A percentile compares a stretch with the other conserved stretches of the same genome.
phyloP scores from a whole-genome alignment of 2,113 vertebrate genomes.

The Elephas maximus region DNA sequence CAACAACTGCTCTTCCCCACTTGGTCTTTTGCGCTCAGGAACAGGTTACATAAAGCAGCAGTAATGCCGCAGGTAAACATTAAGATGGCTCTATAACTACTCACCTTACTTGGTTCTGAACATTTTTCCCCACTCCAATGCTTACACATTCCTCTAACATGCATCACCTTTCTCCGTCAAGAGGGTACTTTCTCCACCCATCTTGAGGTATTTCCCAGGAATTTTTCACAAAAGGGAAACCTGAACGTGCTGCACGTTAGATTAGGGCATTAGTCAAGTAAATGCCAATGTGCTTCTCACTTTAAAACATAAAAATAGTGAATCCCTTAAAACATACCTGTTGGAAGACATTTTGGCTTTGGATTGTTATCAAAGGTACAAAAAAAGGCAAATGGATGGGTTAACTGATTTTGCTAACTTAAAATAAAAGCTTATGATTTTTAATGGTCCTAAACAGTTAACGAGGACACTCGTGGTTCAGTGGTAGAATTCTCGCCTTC shows the following conservation, averaged over 20 bases:
- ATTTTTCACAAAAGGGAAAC: background rate
- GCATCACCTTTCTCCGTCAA: background rate
- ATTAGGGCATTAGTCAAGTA: background rate
- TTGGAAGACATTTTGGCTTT: background rate
- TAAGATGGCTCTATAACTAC: fast-evolving
- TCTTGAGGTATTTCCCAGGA: background rate
- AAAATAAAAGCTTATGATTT: slow-evolving; percentile 31
- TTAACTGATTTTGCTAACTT: slow-evolving; percentile 16
- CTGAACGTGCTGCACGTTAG: background rate
- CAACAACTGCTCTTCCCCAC: background rate
- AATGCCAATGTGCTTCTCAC: background rate
- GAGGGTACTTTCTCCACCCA: background rate
- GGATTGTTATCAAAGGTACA: background rate
- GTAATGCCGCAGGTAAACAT: background rate
- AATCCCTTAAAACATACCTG: background rate
- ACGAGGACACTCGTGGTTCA: background rate
- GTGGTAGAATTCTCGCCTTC: background rate
- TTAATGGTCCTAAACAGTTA: background rate
- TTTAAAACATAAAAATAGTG: slow-evolving; percentile 11
- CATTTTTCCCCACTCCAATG: background rate
- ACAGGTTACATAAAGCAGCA: background rate
- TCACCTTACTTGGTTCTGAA: background rate
- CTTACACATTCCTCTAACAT: background rate
- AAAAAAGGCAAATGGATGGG: background rate
- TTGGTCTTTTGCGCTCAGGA: background rate